Conservation (phyloP, 2,797 vertebrate species). For the Graptemys geographica region DNA sequence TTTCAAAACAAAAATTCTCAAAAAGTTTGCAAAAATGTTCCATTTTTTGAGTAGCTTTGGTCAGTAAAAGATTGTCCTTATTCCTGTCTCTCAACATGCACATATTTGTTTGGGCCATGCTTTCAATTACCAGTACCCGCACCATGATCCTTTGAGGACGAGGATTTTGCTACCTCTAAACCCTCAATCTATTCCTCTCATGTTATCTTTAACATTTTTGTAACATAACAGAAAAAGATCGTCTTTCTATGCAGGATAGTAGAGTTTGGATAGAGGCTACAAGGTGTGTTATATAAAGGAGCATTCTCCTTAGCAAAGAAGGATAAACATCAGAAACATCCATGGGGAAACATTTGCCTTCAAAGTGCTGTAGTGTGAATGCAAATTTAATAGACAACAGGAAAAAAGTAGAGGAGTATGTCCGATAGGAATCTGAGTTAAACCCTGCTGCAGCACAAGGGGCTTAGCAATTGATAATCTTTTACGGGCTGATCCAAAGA, state of each 20-base stretch:
- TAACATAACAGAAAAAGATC: constrained; percentile 64
- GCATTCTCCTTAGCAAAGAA: constrained; percentile 58
- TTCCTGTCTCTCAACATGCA: constrained; percentile 1
- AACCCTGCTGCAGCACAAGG: not conserved
- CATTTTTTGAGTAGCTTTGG: not conserved
- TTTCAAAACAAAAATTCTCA: not conserved
- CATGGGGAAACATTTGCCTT: constrained; percentile 55
- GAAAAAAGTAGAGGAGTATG: not conserved
- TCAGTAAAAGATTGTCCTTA: not conserved
- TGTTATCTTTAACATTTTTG: constrained; percentile 66
- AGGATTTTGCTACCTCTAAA: constrained; percentile 46
- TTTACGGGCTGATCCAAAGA: not conserved
- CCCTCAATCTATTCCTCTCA: constrained; percentile 42
- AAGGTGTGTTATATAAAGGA: constrained; percentile 25
- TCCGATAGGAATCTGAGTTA: not conserved
- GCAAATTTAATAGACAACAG: constrained; percentile 34
- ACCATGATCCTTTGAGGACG: constrained; percentile 33
- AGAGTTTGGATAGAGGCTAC: constrained; percentile 50
- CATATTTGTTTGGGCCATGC: not conserved
- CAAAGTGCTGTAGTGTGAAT: constrained; percentile 55
- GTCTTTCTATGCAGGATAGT: constrained; percentile 43
- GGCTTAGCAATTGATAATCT: constrained; percentile 30
- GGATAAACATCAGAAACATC: constrained; percentile 69
- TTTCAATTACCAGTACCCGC: constrained; percentile 39
- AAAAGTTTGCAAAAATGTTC: not conserved